Evolutionary conservation across 2,888 invertebrate species (phyloP).

Genomic region (Caenorhabditis sp.): DNA sequence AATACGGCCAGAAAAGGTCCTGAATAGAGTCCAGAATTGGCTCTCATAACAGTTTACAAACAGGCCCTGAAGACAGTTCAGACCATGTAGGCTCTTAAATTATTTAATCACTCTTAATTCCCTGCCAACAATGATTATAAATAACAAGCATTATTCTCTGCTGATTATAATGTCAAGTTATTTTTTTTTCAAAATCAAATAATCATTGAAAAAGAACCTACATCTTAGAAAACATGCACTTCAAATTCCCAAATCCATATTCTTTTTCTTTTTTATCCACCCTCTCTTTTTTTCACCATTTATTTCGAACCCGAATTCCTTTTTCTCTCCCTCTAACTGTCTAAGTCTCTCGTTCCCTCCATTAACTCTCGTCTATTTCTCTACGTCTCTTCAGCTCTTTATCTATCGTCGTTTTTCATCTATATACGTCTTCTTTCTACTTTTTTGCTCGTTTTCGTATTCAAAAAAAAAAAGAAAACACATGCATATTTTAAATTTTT

Average conservation of each 20-base stretch:
- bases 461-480: neutral
- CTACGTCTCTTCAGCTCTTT: neutral
- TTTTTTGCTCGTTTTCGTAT: neutral
- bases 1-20: too few species aligned
- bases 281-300: conserved; percentile 6
- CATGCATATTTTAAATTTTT: neutral
- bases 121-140: too few species aligned
- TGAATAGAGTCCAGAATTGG: too few species aligned
- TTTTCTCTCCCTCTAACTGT: conserved; percentile 2
- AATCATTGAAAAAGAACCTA: too few species aligned
- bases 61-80: too few species aligned
- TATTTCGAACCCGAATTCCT: neutral
- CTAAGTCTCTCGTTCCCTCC: conserved; percentile 3
- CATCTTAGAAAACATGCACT: too few species aligned
- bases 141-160: too few species aligned
- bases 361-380: neutral
- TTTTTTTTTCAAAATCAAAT: too few species aligned
- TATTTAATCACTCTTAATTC: too few species aligned
- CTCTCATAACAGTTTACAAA: too few species aligned
- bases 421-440: conserved; percentile 1
- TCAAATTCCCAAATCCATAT: neutral
- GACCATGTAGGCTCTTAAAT: too few species aligned
- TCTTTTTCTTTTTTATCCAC: neutral
- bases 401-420: neutral
- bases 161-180: too few species aligned